Evolutionary conservation across 1,140 invertebrate species (phyloP).

Genomic region (Drosophila tropicalis): DNA sequence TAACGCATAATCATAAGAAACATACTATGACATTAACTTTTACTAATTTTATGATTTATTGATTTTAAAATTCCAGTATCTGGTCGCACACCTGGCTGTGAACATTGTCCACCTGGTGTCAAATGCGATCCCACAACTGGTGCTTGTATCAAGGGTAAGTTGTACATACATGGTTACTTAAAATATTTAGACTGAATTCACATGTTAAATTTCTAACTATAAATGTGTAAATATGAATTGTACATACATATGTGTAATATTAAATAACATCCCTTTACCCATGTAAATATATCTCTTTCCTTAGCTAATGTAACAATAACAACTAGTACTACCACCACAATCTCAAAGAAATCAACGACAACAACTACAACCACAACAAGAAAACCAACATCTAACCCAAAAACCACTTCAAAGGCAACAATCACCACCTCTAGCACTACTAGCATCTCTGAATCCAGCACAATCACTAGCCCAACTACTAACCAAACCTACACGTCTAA

Average conservation of each 20-base stretch:
- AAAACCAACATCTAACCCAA: constrained; percentile 71
- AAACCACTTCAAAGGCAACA: constrained; percentile 41
- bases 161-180: background rate
- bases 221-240: constrained; percentile 69
- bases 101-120: constrained; percentile 89
- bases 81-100: constrained; percentile 85
- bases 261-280: constrained; percentile 75
- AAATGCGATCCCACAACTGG: constrained; percentile 90
- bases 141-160: constrained; percentile 90
- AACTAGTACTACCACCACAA: constrained; percentile 76
- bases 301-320: constrained; percentile 82
- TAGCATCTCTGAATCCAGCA: constrained; percentile 66
- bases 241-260: constrained; percentile 63
- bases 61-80: constrained; percentile 46
- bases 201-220: constrained; percentile 45
- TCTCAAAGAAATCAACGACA: constrained; percentile 70
- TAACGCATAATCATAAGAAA: no score
- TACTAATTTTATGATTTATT: background rate
- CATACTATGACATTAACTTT: no score
- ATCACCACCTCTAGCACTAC: constrained; percentile 47
- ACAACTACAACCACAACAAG: constrained; percentile 60
- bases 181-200: constrained; percentile 22
- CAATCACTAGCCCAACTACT: constrained; percentile 61
- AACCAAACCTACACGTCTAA: constrained; percentile 68
- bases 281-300: constrained; percentile 80